phyloP scores from a whole-genome alignment of 2,113 vertebrate species.

The Condylura cristata region DNA sequence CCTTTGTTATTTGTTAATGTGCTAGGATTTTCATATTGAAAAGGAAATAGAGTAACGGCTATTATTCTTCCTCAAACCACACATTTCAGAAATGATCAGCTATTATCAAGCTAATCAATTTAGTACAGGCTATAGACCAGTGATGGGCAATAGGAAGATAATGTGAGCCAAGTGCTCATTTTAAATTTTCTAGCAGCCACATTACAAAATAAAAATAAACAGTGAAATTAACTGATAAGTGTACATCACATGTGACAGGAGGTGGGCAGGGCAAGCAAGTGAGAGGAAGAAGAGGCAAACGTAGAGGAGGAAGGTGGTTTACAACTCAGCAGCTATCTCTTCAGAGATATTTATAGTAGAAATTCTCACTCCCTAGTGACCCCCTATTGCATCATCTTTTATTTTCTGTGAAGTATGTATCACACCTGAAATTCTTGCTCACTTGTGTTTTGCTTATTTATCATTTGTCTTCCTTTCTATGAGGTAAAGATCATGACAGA shows the following conservation, averaged over 20 bases:
- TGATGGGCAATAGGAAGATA: background rate
- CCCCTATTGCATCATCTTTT: background rate
- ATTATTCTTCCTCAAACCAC: background rate
- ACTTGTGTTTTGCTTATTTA: background rate
- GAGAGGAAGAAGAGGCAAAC: background rate
- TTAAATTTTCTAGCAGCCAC: background rate
- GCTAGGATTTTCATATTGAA: background rate
- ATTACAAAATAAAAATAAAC: background rate
- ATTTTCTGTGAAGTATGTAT: background rate
- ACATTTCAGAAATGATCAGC: constrained; percentile 7
- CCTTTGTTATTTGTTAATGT: background rate
- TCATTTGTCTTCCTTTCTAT: background rate
- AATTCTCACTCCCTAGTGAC: background rate
- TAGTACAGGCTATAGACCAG: background rate
- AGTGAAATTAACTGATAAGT: background rate
- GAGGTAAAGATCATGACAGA: background rate
- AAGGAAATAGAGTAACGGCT: background rate
- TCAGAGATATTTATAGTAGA: background rate
- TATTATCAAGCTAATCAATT: background rate
- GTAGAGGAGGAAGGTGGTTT: background rate
- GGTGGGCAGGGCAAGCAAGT: background rate
- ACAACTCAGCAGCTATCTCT: background rate
- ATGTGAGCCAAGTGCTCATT: background rate
- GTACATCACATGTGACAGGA: background rate
- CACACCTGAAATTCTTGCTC: background rate